Evolutionary conservation across 2,797 vertebrate genomes (phyloP), one percentile per base, ranked within the genome.

Genomic region (Remorina albescens): DNA sequence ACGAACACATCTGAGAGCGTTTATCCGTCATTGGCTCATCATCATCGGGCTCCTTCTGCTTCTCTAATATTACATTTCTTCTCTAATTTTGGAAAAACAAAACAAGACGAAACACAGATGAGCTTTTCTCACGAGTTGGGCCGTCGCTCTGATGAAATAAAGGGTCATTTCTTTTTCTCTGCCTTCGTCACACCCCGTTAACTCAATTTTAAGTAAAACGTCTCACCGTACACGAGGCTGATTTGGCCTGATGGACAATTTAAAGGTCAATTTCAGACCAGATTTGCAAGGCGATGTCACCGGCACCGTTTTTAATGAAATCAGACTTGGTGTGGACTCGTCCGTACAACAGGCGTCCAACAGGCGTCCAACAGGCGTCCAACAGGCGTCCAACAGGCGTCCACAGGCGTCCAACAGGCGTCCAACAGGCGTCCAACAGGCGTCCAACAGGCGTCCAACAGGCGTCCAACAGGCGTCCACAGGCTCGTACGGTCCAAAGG

Each of bases 221-320:
- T 44, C 6, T 13, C 5, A 36, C 36, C 39, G 30, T 55, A 42
- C 11, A 15, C 25, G 23, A 37, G 18, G 8, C 19, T 54, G 44
- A 64, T 72, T 60, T 26, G 18, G 12, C 56, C 46, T 42, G 63
- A 63, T 39, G 65, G 55, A 66, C 23, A 11, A 56, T 46, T 44
- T 47, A 70, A 81, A 85, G 73, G 67, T 83, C 69, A 53, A 41
- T 56, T 60, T n/a, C n/a, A 55, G 19, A 34, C 18, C 15, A 66
- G 8, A 59, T 61, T 70, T 42, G 62, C 36, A 4, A 58, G 58
- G 57, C 53, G 61, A 47, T 25, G 11, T 75, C 57, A 67, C 51
- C 9, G 36, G 3, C n/a, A 5, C 21, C 5, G 26, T 19, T 60
- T n/a, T 58, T 55, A 51, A 37, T 23, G 28, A 44, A 44, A 66